Base-by-base conservation (phyloP, 2,888 invertebrate species). In the Cephonodes hylas region DNA sequence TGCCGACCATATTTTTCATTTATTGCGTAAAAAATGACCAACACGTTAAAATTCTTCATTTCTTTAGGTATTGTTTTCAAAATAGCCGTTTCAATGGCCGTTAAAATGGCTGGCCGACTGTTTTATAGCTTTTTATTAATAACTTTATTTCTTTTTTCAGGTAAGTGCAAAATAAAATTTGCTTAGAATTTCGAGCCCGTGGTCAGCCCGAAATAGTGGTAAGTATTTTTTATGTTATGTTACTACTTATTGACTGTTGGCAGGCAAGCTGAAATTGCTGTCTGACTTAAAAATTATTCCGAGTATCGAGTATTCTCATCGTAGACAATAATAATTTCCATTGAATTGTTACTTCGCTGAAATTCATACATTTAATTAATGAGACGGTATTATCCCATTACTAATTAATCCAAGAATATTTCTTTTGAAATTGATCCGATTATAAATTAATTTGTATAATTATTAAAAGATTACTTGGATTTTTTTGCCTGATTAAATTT, bases 131-230 rank as follows among this genome's bases (percentile, higher is more conserved):
- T 72, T 79, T 75, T 82, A 80, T 82, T 83, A 80, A 80, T 83
- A 73, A 79, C 73, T 72, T 71, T 83, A 84, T 80, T 75, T 81
- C 81, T 81, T 66, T 70, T 87, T 88, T 79, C 86, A 90, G 90
- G 90, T 91, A 90, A 90, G 89, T 86, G 67, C 71, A 73, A 78
- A 80, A 80, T 81, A 77, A 80, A 84, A 80, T 75, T 74, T 85
- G 80, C 84, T 84, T 83, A 75, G 80, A 82, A 74, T 78, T 76
- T 75, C 68, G 68, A 65, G 65, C 70, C 69, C 70, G 72, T 71
- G 69, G 66, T 80, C 81, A 80, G 3, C 58, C 25, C 42, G 78
- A 70, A 66, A 68, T 66, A 70, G 63, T 63, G 53, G 48, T 53
- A 53, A 53, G 60, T 60, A 27, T 6, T 42, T 31, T 42, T 53